phyloP scores from a whole-genome alignment of 2,797 vertebrate genomes.

The Miichthys miiuy region DNA sequence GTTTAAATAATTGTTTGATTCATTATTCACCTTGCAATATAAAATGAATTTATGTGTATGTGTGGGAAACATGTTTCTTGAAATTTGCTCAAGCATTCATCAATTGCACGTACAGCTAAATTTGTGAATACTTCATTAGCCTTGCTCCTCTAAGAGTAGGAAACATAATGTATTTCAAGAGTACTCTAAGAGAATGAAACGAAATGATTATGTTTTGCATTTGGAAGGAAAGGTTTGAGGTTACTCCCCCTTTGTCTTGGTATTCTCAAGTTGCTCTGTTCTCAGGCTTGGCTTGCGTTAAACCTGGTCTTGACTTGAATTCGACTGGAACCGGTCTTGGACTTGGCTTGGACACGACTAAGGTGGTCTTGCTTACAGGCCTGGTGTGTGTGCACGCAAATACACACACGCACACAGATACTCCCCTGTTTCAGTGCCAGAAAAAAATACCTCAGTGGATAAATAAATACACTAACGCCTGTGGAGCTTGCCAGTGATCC shows the following conservation, averaged over 20 bases:
- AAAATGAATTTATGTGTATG: background rate
- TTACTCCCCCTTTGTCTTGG: constrained; percentile 40
- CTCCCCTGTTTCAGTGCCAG: constrained; percentile 58
- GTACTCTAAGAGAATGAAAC: background rate
- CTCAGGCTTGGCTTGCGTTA: constrained; percentile 39
- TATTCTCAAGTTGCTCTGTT: constrained; percentile 28
- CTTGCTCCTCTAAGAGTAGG: background rate
- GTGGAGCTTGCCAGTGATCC: constrained; percentile 63
- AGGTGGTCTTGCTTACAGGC: constrained; percentile 60
- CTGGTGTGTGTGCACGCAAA: constrained; percentile 39
- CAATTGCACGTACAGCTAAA: background rate
- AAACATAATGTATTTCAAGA: too few species aligned
- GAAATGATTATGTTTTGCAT: constrained; percentile 25
- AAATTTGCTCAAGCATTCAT: background rate
- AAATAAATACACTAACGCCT: constrained; percentile 70
- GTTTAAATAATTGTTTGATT: background rate
- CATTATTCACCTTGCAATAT: background rate
- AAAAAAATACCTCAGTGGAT: constrained; percentile 71
- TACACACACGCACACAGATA: constrained; percentile 41
- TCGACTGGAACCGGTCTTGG: constrained; percentile 56
- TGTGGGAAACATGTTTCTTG: background rate
- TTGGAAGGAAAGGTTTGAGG: constrained; percentile 34
- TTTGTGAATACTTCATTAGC: background rate
- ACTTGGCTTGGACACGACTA: constrained; percentile 51
- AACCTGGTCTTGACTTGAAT: constrained; percentile 55